A percentile compares a stretch with the other conserved stretches of the same genome.
Evolutionary conservation across 2,888 invertebrate species (phyloP).

Genomic region (Pseudococcus jackbeardsleyi): DNA sequence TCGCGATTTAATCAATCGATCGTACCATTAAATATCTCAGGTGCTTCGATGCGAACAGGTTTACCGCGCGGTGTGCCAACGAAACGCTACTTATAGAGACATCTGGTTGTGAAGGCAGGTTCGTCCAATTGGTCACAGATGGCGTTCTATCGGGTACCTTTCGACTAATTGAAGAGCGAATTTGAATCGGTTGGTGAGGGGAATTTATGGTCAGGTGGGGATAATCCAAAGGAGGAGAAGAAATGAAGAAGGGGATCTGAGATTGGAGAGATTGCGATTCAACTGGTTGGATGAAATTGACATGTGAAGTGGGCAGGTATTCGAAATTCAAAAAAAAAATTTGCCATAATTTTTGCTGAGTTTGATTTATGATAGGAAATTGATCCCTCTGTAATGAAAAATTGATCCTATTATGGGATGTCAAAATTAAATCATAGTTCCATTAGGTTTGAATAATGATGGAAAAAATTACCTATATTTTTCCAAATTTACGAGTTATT

Average conservation of each 20-base stretch:
- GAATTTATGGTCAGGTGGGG: not conserved
- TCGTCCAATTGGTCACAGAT: slow-evolving; percentile 13
- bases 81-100: slow-evolving; percentile 57
- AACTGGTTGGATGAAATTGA: too few relatives aligned
- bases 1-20: slow-evolving; percentile 30
- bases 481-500: not conserved
- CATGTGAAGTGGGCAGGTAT: too few relatives aligned
- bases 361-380: too few relatives aligned
- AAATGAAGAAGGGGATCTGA: not conserved
- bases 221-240: not conserved
- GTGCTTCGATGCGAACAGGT: slow-evolving; percentile 5
- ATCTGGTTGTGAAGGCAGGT: slow-evolving; percentile 26
- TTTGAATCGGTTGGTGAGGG: not conserved
- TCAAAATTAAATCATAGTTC: too few relatives aligned
- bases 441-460: too few relatives aligned
- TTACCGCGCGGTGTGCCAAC: not conserved
- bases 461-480: not conserved
- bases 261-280: not conserved
- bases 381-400: too few relatives aligned
- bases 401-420: too few relatives aligned
- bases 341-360: too few relatives aligned
- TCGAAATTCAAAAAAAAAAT: too few relatives aligned
- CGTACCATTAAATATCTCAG: slow-evolving; percentile 33
- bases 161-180: slow-evolving; percentile 25
- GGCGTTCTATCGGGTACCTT: slow-evolving; percentile 12